A percentile compares a stretch with the other conserved stretches of the same genome.
Conservation (phyloP, 2,113 vertebrate genomes). For the Lucifuga dentata region DNA sequence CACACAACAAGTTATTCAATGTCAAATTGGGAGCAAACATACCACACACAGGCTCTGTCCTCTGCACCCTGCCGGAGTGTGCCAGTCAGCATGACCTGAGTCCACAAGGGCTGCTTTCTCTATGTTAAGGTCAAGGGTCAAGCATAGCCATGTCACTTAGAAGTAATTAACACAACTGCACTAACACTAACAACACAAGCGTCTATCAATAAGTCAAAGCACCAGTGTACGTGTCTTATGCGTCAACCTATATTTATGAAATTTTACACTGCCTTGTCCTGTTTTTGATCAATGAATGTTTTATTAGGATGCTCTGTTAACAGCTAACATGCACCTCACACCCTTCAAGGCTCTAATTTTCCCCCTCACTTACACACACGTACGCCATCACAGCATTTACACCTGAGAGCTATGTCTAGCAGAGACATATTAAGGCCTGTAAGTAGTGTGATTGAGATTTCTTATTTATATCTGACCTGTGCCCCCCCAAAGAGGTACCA, state of each 20-base stretch:
- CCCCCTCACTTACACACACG: conserved; percentile 3
- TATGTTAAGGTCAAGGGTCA: conserved; percentile 63
- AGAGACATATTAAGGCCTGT: conserved; percentile 52
- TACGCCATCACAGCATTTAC: conserved; percentile 30
- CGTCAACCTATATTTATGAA: background rate
- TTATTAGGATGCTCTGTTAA: conserved; percentile 47
- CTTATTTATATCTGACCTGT: conserved; percentile 69
- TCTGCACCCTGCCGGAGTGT: conserved; percentile 4
- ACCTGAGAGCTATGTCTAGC: conserved; percentile 43
- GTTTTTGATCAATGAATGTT: conserved; percentile 46
- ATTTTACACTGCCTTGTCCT: background rate
- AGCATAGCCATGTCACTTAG: conserved; percentile 54
- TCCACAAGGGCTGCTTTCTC: conserved; percentile 54
- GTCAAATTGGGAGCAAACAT: conserved; percentile 18
- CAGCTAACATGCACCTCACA: conserved; percentile 59
- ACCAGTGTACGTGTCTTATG: background rate
- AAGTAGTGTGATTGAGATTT: conserved; percentile 60
- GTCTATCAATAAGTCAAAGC: background rate
- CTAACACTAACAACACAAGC: conserved; percentile 20
- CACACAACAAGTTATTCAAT: conserved; percentile 16
- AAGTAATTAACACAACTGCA: conserved; percentile 53
- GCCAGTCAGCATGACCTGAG: conserved; percentile 39
- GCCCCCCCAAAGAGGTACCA: conserved; percentile 22
- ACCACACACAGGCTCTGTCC: conserved; percentile 18
- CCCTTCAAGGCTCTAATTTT: conserved; percentile 59